Evolutionary conservation across 2,113 vertebrate species (phyloP).

Genomic region (Hydrolagus affinis): DNA sequence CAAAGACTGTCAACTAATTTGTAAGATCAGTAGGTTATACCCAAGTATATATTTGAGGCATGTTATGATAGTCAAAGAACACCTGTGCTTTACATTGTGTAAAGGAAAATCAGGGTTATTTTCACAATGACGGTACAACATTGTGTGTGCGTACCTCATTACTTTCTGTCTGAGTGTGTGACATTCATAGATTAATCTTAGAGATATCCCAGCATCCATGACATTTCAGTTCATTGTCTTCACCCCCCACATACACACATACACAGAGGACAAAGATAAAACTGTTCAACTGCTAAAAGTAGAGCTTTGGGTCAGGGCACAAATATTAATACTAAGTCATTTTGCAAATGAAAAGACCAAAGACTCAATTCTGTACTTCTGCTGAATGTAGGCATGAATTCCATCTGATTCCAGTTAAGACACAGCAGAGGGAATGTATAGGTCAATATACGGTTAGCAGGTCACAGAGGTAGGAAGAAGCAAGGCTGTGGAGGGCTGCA

Average conservation of each 20-base stretch:
- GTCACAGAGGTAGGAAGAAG: no score
- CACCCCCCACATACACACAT: not conserved
- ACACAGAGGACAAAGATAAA: no score
- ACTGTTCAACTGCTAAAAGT: not conserved
- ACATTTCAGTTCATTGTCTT: not conserved
- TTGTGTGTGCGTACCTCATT: not conserved
- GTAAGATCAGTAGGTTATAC: not conserved
- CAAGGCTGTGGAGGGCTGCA: no score
- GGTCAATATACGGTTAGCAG: no score
- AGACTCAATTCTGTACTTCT: not conserved
- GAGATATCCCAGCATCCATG: not conserved
- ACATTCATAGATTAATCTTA: slow-evolving; percentile 11
- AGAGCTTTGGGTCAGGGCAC: not conserved
- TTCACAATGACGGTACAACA: slow-evolving; percentile 22
- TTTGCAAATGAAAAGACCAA: not conserved
- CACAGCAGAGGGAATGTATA: no score
- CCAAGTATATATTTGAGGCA: not conserved
- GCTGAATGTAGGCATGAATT: no score
- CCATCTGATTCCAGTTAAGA: no score
- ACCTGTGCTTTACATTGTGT: not conserved
- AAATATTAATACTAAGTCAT: no score
- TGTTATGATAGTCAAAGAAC: not conserved
- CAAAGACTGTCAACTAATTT: not conserved
- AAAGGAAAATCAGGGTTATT: slow-evolving; percentile 18
- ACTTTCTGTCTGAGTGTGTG: slow-evolving; percentile 27